Conservation (phyloP, 30 jellyfish, hydroid and myxozoan species). For the Aurelia aurita complex sp. Pacific region DNA sequence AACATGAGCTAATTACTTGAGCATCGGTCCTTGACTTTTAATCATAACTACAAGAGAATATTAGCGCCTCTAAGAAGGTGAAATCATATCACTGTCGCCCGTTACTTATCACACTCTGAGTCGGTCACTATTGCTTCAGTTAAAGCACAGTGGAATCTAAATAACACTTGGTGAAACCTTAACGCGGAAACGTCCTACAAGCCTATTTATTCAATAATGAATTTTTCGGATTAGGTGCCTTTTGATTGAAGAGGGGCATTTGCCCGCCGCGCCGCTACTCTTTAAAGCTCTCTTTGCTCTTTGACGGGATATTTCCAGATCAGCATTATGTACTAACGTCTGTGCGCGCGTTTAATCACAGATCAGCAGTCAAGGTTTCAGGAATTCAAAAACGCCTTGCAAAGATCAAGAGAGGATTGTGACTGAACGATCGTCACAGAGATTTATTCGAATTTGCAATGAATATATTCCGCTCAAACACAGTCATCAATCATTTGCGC, state of each 20-base stretch:
- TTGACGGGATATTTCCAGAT: constrained; percentile 70
- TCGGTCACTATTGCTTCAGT: constrained; percentile 35
- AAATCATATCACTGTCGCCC: constrained; percentile 37
- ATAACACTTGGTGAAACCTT: constrained; percentile 46
- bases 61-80: constrained; percentile 21
- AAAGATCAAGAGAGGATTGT: constrained; percentile 14
- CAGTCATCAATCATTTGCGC: not conserved
- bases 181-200: constrained; percentile 56
- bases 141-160: constrained; percentile 35
- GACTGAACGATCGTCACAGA: too few species aligned
- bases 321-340: constrained; percentile 51
- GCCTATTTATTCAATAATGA: constrained; percentile 45
- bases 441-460: not conserved
- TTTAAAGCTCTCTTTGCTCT: constrained; percentile 35
- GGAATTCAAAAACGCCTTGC: constrained; percentile 53
- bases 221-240: constrained; percentile 63
- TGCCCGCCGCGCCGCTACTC: constrained; percentile 78
- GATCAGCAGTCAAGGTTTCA: constrained; percentile 43
- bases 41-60: constrained; percentile 54
- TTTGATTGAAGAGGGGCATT: constrained; percentile 62
- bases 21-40: constrained; percentile 65
- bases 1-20: constrained; percentile 67
- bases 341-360: constrained; percentile 37
- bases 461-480: constrained; percentile 5
- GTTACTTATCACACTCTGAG: constrained; percentile 41